Evolutionary conservation across 2,797 vertebrate genomes (phyloP), one percentile per base, ranked within the genome.

Genomic region (Urosaurus nigricauda): DNA sequence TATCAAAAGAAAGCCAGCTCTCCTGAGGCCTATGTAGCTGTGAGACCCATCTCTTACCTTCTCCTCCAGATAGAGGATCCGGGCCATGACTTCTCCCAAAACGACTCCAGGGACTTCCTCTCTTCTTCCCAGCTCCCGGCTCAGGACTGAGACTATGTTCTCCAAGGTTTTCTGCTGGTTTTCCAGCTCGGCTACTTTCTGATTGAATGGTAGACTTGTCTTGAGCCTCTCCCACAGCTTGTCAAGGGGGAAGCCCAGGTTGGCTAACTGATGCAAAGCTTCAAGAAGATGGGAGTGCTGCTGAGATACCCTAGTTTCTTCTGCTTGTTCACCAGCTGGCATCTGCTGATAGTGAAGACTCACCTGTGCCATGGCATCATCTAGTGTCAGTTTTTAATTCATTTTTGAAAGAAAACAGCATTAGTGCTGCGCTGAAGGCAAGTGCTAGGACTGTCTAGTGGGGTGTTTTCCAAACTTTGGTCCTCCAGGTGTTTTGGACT

Each of bases 71-170:
- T 51, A 77, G 37, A 91, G 78, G 60, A 91, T 85, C 32, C 73
- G 75, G 24, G 90, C 90, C 90, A 91, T 68, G 51, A 60, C 83
- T 19, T 91, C 87, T 14, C 86, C 71, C 8, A 85, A 24, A 6
- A 47, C 26, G 5, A 79, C 37, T 8, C n/a, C 35, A 40, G 75
- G 32, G 58, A 47, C 2, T 32, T 19, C 78, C 35, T 75, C 82
- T 56, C 60, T 74, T 65, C 79, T 77, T 60, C 71, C 78, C 83
- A 91, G 37, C 79, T 91, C 90, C 60, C 79, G 83, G 12, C 90
- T 91, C 47, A 91, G 71, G 35, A 91, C 90, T 0, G 90, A 82
- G 83, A 91, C 83, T 4, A 91, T 91, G 24, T 91, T 91, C 78
- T 91, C 86, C 16, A 91, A 51, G 16, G 90, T 91, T 83, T 85